Conservation (phyloP, 2,113 vertebrate genomes). For the Tragelaphus imberbis region DNA sequence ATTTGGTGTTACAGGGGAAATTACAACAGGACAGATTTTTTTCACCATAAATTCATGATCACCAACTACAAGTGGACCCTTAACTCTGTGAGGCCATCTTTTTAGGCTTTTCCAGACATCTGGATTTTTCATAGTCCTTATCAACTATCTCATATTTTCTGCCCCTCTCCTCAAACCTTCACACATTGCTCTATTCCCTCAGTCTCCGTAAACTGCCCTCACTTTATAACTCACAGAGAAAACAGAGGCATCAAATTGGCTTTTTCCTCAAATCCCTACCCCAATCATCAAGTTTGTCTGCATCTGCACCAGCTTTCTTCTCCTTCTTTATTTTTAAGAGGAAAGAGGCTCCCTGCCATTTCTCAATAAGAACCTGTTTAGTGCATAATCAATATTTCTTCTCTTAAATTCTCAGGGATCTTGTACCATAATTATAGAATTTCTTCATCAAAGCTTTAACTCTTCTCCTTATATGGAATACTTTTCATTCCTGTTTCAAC, state of each 20-base stretch:
- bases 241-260: background rate
- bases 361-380: background rate
- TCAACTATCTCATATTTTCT: background rate
- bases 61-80: background rate
- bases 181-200: background rate
- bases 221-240: background rate
- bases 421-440: background rate
- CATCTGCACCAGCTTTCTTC: background rate
- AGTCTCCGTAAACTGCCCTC: background rate
- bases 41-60: background rate
- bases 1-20: background rate
- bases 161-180: background rate
- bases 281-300: background rate
- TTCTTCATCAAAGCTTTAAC: background rate
- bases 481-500: background rate
- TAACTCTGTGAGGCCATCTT: background rate
- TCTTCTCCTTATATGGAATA: background rate
- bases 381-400: background rate
- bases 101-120: background rate
- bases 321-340: background rate
- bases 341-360: background rate
- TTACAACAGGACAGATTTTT: background rate
- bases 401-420: background rate
- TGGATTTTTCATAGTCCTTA: background rate
- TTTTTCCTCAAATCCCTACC: background rate